Percentiles rank a stretch among this genome's conserved stretches.
These are phyloP conservation scores for Lapara coniferarum DNA, from an alignment of 2,888 invertebrate species.

Conservation along the genomic window DNA sequence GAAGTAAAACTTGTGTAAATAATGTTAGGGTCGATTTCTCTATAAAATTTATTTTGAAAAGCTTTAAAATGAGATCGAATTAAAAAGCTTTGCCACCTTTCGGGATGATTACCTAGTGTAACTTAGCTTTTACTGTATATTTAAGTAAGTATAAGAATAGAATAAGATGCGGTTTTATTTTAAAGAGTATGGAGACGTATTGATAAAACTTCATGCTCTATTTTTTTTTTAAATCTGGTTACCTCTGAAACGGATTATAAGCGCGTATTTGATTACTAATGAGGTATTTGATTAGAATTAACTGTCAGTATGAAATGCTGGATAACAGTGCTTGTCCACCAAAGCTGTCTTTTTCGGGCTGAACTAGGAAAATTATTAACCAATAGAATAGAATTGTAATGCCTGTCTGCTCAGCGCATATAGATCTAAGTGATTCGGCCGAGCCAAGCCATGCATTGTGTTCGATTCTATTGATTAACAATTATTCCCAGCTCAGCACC, in stretches of 20 bases:
- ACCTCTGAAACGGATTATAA: neutral
- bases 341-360: too few species aligned
- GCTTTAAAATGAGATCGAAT: constrained; percentile 2
- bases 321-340: too few species aligned
- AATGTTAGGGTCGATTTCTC: neutral
- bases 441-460: too few species aligned
- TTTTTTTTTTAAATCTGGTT: neutral
- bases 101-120: neutral
- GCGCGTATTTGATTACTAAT: too few species aligned
- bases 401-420: too few species aligned
- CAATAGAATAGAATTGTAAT: too few species aligned
- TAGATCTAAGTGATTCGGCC: too few species aligned
- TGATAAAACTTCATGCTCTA: neutral
- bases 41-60: neutral
- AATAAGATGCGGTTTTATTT: constrained; percentile 11
- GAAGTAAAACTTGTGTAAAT: neutral
- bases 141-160: neutral
- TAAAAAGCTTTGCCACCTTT: constrained; percentile 6
- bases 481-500: too few species aligned
- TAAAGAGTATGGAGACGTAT: neutral
- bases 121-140: neutral
- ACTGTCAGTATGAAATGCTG: constrained; percentile 1
- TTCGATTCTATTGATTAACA: too few species aligned
- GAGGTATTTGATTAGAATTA: neutral
- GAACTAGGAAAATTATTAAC: too few species aligned